Evolutionary conservation across 2,113 vertebrate species (phyloP), one percentile per base, ranked within the genome.

Genomic region (Epinephelus moara): DNA sequence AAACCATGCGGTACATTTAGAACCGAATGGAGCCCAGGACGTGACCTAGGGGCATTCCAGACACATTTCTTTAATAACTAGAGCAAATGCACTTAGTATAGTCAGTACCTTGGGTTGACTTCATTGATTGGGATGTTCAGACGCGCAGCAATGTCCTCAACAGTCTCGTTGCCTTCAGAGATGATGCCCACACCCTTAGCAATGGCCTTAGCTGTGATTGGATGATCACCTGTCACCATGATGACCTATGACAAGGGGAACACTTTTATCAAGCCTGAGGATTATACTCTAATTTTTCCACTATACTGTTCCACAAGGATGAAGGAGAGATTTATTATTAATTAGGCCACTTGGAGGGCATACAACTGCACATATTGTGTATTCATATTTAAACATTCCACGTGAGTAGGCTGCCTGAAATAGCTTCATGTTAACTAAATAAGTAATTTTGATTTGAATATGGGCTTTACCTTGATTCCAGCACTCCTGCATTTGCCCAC

Each of bases 141-240:
- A 25, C 98, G 95, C 1, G 96, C 97, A 0, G 97, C 98, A 0
- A 99, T 98, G 94, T 98, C 98, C 80, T 99, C 98, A 42, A 98
- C 96, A 0, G 98, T 99, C 94, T 98, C 98, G 0, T 98, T 99
- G 75, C 98, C 98, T 87, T 99, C 98, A 0, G 98, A 98, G 83
- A 99, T 99, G 82, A 99, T 99, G 4, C 97, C 98, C 27, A 99
- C 97, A 0, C 98, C 98, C 59, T 98, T 99, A 73, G 97, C 97
- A 0, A 99, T 99, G 92, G 98, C 98, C 86, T 98, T 99, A 60
- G 97, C 98, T 9, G 97, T 98, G 94, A 99, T 98, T 70, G 97
- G 98, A 92, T 98, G 97, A 94, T 98, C 97, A 40, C 98, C 97
- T 0, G 97, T 98, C 23, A 99, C 98, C 98, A 99, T 98, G 90